These are phyloP conservation scores for Pseudochaenichthys georgianus DNA, from an alignment of 2,797 vertebrate genomes.

Conservation along the genomic window DNA sequence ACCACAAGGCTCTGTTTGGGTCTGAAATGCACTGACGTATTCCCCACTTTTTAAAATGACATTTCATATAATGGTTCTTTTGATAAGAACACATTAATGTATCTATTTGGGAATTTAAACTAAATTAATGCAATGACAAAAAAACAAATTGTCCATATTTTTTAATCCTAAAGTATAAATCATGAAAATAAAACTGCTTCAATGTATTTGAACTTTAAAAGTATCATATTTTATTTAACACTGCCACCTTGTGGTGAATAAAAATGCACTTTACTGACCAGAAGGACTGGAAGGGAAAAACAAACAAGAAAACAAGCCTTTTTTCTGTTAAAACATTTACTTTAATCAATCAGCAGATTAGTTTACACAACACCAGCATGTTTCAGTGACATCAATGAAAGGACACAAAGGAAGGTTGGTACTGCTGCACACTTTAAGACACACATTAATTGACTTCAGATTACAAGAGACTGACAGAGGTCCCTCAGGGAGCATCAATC, in stretches of 20 bases:
- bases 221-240: neutral
- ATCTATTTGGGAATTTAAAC: no score
- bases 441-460: neutral
- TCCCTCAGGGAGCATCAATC: constrained; percentile 40
- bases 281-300: neutral
- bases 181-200: neutral
- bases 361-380: constrained; percentile 1
- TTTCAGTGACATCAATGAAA: constrained; percentile 3
- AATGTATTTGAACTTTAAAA: neutral
- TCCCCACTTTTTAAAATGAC: no score
- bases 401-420: neutral
- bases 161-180: neutral
- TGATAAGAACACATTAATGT: no score
- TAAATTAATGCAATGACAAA: no score
- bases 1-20: no score
- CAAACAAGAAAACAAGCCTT: neutral
- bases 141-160: neutral
- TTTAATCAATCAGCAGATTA: neutral
- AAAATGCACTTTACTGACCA: neutral
- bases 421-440: neutral
- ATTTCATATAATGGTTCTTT: no score
- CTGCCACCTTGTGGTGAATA: constrained; percentile 58
- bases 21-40: no score
- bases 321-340: constrained; percentile 36
- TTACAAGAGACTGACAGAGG: constrained; percentile 5